Base-by-base conservation (phyloP, 1,140 invertebrate genomes). In the Drosophila ananassae region DNA sequence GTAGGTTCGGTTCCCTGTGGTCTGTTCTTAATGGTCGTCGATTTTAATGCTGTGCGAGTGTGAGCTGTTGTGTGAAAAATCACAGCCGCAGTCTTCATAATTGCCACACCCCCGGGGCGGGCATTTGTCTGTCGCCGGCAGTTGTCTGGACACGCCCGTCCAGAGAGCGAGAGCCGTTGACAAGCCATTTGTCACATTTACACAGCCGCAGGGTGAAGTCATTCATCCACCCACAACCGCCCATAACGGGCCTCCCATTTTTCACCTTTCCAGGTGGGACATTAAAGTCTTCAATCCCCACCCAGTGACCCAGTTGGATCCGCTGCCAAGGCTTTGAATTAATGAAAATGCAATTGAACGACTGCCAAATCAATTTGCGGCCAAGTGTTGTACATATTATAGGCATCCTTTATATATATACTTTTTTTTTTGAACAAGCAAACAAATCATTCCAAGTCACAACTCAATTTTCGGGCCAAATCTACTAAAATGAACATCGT, bases 171-270 rank as follows among this genome's bases (percentile, higher is more conserved):
- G 51, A 57, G 67, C 72, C 75, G 82, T 77, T 81, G 82, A 77
- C 78, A 75, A 75, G 68, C 80, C 74, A 75, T 87, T 85, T 85
- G 74, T 82, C 82, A 85, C 68, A 75, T 82, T 87, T 80, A 82
- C 78, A 69, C 67, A 21, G 63, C 51, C 66, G 41, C 62, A 55
- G 44, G 51, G 37, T 13, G 24, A 39, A 41, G 21, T 2, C 8
- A 41, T n/a, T 10, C 6, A 41, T 9, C 3, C 34, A n/a, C 10
- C 5, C 22, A 17, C 24, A 13, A 30, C 39, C 41, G 13, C 24
- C 8, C 21, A 9, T 41, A 32, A 30, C 62, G 22, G 37, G 41
- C 21, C 37, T 2, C 37, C 37, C 37, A 13, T 32, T 32, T 32
- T 6, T 6, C 41, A 44, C 41, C 41, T 47, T 34, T 22, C 6